These are phyloP conservation scores for Lampropteryx suffumata DNA, from an alignment of 2,888 invertebrate genomes.

Conservation along the genomic window DNA sequence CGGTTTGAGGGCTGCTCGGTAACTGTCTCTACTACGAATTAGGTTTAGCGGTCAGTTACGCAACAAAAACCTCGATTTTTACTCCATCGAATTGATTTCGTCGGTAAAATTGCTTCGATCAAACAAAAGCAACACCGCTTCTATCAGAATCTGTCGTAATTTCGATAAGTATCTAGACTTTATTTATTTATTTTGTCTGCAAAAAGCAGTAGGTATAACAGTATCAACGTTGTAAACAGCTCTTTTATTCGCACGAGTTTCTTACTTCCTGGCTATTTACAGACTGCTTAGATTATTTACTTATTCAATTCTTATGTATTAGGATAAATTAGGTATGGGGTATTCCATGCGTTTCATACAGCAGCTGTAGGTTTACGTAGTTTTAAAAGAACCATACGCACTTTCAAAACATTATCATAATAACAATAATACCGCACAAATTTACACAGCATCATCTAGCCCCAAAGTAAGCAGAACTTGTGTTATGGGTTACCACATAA, in stretches of 20 bases:
- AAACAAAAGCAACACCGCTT: slow-evolving; percentile 14
- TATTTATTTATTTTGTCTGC: slow-evolving; percentile 5
- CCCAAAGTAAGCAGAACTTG: too few species aligned
- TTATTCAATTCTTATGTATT: slow-evolving; percentile 16
- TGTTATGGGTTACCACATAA: too few species aligned
- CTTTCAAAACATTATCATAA: too few species aligned
- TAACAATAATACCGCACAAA: too few species aligned
- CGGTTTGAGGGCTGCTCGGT: slow-evolving; percentile 33
- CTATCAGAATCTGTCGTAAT: slow-evolving; percentile 9
- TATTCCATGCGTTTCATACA: too few species aligned
- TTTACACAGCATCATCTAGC: too few species aligned
- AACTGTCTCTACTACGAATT: slow-evolving; percentile 43
- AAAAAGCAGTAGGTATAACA: not conserved
- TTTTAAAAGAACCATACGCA: too few species aligned
- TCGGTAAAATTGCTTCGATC: slow-evolving; percentile 31
- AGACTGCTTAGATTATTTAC: slow-evolving; percentile 10
- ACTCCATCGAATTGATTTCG: slow-evolving; percentile 53
- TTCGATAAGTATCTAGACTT: slow-evolving; percentile 6
- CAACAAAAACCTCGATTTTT: slow-evolving; percentile 45
- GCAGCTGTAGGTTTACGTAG: too few species aligned
- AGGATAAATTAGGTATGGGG: not conserved
- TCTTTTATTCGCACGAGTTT: slow-evolving; percentile 14
- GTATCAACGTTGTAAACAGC: not conserved
- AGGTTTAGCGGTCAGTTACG: slow-evolving; percentile 46
- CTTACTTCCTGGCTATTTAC: slow-evolving; percentile 14